phyloP scores from a whole-genome alignment of 2,797 vertebrate genomes.

The Lepidocolaptes lacrymiger region DNA sequence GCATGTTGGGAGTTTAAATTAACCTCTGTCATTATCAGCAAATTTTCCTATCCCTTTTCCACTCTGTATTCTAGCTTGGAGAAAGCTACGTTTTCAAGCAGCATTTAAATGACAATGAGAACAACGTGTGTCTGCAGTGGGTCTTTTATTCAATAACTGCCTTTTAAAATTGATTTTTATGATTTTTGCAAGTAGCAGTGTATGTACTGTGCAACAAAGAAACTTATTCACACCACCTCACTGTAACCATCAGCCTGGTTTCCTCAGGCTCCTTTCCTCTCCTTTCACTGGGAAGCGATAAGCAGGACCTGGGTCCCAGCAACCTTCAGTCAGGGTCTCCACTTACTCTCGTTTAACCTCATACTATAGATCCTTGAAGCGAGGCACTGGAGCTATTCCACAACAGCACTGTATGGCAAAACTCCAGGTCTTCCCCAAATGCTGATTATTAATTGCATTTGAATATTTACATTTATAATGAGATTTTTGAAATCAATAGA shows the following conservation, averaged over 20 bases:
- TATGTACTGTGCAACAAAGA: background rate
- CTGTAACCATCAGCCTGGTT: background rate
- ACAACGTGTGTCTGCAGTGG: background rate
- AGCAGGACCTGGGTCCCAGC: background rate
- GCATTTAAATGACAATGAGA: background rate
- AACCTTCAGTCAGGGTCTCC: background rate
- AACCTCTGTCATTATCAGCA: background rate
- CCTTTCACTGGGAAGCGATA: background rate
- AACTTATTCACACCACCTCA: background rate
- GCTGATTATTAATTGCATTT: background rate
- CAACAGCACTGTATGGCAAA: background rate
- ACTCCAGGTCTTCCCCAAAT: background rate
- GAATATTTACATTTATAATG: background rate
- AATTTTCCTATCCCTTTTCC: background rate
- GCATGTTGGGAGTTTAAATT: conserved; percentile 35
- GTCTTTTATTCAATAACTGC: conserved; percentile 4
- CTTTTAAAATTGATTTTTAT: conserved; percentile 25
- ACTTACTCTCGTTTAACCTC: background rate
- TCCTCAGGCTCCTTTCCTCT: background rate
- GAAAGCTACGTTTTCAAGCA: conserved; percentile 3
- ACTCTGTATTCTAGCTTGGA: background rate
- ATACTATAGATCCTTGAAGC: background rate
- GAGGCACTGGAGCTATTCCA: background rate
- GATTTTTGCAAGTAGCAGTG: background rate
- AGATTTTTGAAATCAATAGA: background rate